Percentiles rank a stretch among this genome's conserved stretches.
phyloP scores from a whole-genome alignment of 1,140 invertebrate genomes.

The Heliothis subflexa region DNA sequence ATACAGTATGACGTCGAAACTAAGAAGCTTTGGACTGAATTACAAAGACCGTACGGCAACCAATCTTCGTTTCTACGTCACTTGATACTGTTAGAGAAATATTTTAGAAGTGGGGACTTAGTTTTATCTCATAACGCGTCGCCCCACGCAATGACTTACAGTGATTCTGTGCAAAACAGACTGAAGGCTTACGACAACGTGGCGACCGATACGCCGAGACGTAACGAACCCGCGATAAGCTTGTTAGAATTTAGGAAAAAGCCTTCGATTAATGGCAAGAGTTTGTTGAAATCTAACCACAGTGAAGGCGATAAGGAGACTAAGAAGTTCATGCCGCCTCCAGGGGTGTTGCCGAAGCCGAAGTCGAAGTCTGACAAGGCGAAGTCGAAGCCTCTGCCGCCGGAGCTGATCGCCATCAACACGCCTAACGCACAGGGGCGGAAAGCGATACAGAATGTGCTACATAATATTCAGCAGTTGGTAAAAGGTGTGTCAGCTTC shows the following conservation, averaged over 20 bases:
- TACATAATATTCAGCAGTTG: constrained; percentile 84
- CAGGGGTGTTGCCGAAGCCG: constrained; percentile 62
- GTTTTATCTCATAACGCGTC: constrained; percentile 90
- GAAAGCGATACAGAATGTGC: constrained; percentile 83
- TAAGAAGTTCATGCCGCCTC: constrained; percentile 78
- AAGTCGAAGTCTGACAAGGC: constrained; percentile 67
- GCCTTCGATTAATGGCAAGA: constrained; percentile 78
- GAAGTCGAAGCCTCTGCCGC: constrained; percentile 75
- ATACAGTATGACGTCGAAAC: constrained; percentile 94
- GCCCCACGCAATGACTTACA: constrained; percentile 91
- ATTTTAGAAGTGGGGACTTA: constrained; percentile 92
- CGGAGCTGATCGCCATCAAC: constrained; percentile 84
- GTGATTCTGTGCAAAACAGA: constrained; percentile 92
- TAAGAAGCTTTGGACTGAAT: constrained; percentile 91
- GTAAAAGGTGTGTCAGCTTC: constrained; percentile 80
- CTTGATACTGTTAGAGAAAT: constrained; percentile 93
- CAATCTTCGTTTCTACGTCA: constrained; percentile 94
- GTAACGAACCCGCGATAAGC: constrained; percentile 65
- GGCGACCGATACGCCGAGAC: constrained; percentile 67
- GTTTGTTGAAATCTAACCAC: constrained; percentile 81
- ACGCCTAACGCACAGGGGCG: constrained; percentile 78
- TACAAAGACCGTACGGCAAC: constrained; percentile 94
- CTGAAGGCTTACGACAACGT: constrained; percentile 91
- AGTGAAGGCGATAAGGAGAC: constrained; percentile 64
- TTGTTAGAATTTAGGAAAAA: constrained; percentile 83